Evolutionary conservation across 2,888 invertebrate species (phyloP).

Genomic region (Acleris sparsana): DNA sequence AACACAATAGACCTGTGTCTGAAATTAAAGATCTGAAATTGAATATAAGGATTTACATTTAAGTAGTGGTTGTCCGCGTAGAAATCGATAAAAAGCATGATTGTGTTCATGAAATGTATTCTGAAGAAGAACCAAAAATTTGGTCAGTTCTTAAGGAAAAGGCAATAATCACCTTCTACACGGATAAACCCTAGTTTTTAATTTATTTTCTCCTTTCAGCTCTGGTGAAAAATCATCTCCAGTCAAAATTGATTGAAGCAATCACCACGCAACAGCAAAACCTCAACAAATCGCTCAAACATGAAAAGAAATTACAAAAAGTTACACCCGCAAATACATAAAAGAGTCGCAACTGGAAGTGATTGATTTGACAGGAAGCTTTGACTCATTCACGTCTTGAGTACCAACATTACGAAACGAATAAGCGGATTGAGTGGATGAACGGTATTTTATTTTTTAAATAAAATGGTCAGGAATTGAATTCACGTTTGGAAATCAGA

Average conservation of each 20-base stretch:
- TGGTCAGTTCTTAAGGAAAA: no score
- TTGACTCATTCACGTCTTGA: slow-evolving; percentile 22
- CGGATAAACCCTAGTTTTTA: no score
- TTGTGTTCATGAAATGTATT: no score
- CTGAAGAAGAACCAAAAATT: no score
- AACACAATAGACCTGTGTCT: no score
- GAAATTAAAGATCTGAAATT: no score
- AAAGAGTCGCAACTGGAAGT: slow-evolving; percentile 7
- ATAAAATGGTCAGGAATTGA: slow-evolving; percentile 15
- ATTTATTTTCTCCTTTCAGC: no score
- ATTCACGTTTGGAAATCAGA: not conserved
- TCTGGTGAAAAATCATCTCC: no score
- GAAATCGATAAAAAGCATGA: no score
- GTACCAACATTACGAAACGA: slow-evolving; percentile 13
- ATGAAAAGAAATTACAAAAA: slow-evolving; percentile 20
- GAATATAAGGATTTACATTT: no score
- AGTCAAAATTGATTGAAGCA: not conserved
- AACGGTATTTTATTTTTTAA: slow-evolving; percentile 11
- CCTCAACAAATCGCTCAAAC: not conserved
- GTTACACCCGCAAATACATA: slow-evolving; percentile 12
- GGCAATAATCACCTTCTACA: no score
- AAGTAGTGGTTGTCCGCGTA: no score
- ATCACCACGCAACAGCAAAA: not conserved
- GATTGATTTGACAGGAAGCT: slow-evolving; percentile 33
- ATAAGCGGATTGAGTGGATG: slow-evolving; percentile 27